Evolutionary conservation across 2,113 vertebrate species (phyloP).

Genomic region (Cinclus mexicanus): DNA sequence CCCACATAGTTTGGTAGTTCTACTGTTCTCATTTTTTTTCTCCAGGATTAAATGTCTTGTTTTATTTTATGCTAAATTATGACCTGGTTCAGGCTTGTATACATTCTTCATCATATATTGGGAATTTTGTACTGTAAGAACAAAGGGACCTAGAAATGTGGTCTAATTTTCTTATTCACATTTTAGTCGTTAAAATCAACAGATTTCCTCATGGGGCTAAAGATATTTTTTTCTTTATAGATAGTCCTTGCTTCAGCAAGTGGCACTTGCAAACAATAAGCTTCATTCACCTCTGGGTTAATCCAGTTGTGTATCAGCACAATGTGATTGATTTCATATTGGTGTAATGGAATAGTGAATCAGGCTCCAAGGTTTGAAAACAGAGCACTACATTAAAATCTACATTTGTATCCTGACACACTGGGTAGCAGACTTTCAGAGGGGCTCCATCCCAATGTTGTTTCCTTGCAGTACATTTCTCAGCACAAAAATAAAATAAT

Average conservation of each 20-base stretch:
- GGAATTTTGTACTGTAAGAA: constrained; percentile 67
- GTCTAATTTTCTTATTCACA: constrained; percentile 27
- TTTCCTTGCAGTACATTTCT: background rate
- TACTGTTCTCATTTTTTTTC: constrained; percentile 69
- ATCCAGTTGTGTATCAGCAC: constrained; percentile 31
- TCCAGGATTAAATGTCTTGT: constrained; percentile 78
- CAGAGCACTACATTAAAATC: constrained; percentile 22
- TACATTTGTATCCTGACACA: constrained; percentile 24
- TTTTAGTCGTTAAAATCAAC: constrained; percentile 61
- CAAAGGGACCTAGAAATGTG: constrained; percentile 30
- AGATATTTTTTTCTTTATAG: constrained; percentile 29
- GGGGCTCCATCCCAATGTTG: background rate
- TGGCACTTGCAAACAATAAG: constrained; percentile 53
- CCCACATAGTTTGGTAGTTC: constrained; percentile 78
- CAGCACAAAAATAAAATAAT: background rate
- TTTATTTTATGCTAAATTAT: constrained; percentile 83
- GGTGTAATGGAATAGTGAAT: constrained; percentile 40
- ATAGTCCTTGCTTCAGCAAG: constrained; percentile 63
- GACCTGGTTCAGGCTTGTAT: constrained; percentile 64
- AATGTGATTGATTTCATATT: background rate
- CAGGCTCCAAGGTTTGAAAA: constrained; percentile 27
- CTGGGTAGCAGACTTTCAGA: constrained; percentile 27
- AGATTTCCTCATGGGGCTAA: constrained; percentile 17
- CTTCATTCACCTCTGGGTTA: constrained; percentile 29
- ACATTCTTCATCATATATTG: constrained; percentile 63